Conservation (phyloP, 1,140 invertebrate species). For the Ganaspis sp. region DNA sequence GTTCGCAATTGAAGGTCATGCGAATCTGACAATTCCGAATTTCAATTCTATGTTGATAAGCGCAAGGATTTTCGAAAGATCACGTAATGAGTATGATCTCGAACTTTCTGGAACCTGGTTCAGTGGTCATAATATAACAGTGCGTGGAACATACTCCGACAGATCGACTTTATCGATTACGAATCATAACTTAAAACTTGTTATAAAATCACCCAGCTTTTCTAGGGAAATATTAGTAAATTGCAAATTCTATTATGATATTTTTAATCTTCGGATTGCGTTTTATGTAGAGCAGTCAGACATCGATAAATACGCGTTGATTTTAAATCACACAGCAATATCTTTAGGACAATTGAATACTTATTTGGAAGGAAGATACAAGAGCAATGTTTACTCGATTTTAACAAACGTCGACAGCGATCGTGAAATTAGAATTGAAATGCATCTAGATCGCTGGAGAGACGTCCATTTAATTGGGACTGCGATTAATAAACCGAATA, state of each 20-base stretch:
- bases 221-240: conserved; percentile 79
- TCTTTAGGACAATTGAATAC: conserved; percentile 78
- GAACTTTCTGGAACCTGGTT: conserved; percentile 86
- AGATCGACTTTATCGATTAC: conserved; percentile 79
- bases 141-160: conserved; percentile 84
- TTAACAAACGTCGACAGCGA: conserved; percentile 76
- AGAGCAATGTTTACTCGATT: conserved; percentile 80
- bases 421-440: conserved; percentile 75
- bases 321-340: conserved; percentile 78
- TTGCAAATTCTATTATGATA: conserved; percentile 79
- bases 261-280: conserved; percentile 78
- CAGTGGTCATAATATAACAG: conserved; percentile 83
- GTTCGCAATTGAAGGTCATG: conserved; percentile 78
- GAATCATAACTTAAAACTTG: conserved; percentile 82
- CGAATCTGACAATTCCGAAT: conserved; percentile 80
- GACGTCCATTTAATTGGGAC: conserved; percentile 83
- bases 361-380: conserved; percentile 81
- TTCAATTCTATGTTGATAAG: conserved; percentile 79
- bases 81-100: conserved; percentile 78
- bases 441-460: conserved; percentile 86
- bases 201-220: conserved; percentile 83
- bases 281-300: conserved; percentile 78
- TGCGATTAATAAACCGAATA: conserved; percentile 76
- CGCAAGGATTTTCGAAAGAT: conserved; percentile 78
- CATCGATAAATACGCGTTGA: conserved; percentile 79